Conservation (phyloP, 2,797 vertebrate genomes). For the Merluccius polli region DNA sequence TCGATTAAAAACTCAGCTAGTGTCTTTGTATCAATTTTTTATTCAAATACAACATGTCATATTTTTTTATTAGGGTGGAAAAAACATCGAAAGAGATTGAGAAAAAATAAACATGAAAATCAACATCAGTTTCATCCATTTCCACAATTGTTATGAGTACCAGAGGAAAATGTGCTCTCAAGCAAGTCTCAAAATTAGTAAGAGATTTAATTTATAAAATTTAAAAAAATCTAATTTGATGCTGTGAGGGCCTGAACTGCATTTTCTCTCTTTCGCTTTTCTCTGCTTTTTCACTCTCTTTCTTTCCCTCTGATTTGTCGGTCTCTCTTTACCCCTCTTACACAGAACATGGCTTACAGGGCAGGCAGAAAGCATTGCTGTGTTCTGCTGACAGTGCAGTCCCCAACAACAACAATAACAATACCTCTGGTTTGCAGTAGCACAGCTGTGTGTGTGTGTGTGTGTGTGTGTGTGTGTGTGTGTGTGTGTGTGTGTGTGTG, state of each 20-base stretch:
- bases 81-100: too few species aligned
- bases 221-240: background rate
- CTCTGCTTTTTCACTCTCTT: background rate
- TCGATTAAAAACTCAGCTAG: too few species aligned
- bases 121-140: too few species aligned
- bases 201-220: background rate
- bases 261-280: background rate
- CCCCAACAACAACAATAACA: slow-evolving; percentile 56
- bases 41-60: too few species aligned
- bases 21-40: too few species aligned
- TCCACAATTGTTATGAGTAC: background rate
- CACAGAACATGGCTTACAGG: background rate
- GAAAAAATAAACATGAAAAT: too few species aligned
- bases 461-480: slow-evolving; percentile 8
- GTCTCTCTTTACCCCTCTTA: background rate
- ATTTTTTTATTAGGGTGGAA: too few species aligned
- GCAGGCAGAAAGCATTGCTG: slow-evolving; percentile 37
- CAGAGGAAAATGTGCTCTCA: background rate
- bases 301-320: background rate
- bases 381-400: slow-evolving; percentile 59
- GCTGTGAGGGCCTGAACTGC: background rate
- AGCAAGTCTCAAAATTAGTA: background rate
- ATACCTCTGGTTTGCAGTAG: slow-evolving; percentile 38
- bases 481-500: slow-evolving; percentile 15
- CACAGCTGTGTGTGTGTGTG: slow-evolving; percentile 14